phyloP scores from a whole-genome alignment of 2,888 invertebrate species.

The Drosophila prolongata region DNA sequence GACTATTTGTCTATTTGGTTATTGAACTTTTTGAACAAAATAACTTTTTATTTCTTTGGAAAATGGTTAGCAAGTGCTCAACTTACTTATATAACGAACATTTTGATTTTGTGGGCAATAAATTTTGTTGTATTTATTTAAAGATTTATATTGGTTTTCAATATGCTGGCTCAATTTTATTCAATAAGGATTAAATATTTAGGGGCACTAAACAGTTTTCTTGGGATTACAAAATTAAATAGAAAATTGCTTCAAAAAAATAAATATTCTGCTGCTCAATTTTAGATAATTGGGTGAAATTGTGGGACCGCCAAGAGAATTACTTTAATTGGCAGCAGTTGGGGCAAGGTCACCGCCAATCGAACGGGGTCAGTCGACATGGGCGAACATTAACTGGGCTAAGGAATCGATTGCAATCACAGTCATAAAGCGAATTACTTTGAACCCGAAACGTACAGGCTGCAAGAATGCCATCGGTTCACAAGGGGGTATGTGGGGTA shows the following conservation, averaged over 20 bases:
- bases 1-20: neutral
- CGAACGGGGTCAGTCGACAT: conserved; percentile 42
- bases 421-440: conserved; percentile 34
- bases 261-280: neutral
- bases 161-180: neutral
- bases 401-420: conserved; percentile 48
- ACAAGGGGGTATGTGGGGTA: neutral
- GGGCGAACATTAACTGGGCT: conserved; percentile 23
- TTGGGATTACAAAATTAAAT: neutral
- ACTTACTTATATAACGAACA: no score
- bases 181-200: no score
- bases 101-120: no score
- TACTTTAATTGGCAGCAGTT: conserved; percentile 37
- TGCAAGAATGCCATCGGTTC: conserved; percentile 12
- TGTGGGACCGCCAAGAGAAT: conserved; percentile 22
- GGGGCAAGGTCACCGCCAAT: conserved; percentile 29
- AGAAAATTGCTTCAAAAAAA: neutral
- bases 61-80: no score
- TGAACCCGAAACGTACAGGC: conserved; percentile 32
- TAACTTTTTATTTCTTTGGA: no score
- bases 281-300: conserved; percentile 8
- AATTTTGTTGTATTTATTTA: no score
- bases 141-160: neutral
- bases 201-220: neutral
- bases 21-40: no score